Conservation (phyloP, 2,113 vertebrate species). For the Symphodus melops region DNA sequence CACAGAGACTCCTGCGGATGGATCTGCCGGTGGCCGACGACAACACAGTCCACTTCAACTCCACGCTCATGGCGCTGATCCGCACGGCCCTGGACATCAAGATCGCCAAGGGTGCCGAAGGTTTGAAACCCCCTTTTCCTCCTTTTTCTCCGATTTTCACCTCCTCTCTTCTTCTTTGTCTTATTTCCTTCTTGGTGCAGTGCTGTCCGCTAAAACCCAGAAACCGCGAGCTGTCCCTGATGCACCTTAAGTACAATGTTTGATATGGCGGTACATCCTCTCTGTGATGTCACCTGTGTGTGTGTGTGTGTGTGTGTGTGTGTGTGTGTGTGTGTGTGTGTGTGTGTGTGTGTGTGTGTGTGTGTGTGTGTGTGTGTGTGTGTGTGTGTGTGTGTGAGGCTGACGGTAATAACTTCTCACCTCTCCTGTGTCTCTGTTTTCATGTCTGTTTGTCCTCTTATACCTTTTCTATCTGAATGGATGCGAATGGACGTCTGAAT, state of each 20-base stretch:
- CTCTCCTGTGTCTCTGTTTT: constrained; percentile 54
- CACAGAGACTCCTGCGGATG: constrained; percentile 92
- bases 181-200: constrained; percentile 7
- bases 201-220: constrained; percentile 26
- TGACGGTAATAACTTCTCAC: constrained; percentile 19
- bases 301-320: no score
- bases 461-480: constrained; percentile 42
- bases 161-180: constrained; percentile 23
- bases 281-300: constrained; percentile 4
- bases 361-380: no score
- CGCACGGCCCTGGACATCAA: constrained; percentile 95
- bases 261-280: constrained; percentile 7
- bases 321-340: no score
- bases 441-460: constrained; percentile 61
- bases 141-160: constrained; percentile 41
- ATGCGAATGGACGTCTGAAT: constrained; percentile 22
- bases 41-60: constrained; percentile 96
- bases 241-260: constrained; percentile 29
- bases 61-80: constrained; percentile 95
- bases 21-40: constrained; percentile 94
- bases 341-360: no score
- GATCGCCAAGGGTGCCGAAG: constrained; percentile 91
- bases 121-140: constrained; percentile 62
- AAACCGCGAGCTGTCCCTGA: constrained; percentile 40
- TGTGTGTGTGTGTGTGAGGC: no score